Evolutionary conservation across 2,888 invertebrate species (phyloP).

Genomic region (Cephus spinipes): DNA sequence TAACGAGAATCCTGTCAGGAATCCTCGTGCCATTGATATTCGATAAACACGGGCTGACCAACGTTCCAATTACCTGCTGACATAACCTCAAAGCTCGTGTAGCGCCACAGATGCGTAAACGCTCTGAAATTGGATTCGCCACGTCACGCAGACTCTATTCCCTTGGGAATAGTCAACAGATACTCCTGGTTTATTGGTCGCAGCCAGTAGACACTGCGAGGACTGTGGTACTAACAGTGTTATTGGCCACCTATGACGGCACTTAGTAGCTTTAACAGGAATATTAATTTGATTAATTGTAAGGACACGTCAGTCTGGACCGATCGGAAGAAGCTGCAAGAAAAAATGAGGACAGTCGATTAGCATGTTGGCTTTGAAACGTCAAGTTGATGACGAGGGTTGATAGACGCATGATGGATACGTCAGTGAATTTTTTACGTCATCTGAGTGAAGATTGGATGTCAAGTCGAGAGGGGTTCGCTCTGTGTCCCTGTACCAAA

Average conservation of each 20-base stretch:
- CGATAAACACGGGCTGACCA: not conserved
- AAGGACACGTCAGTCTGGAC: not conserved
- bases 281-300: not conserved
- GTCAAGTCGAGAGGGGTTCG: not conserved
- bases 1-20: not conserved
- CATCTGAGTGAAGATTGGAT: not conserved
- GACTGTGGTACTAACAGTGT: not conserved
- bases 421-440: too few relatives aligned
- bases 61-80: not conserved
- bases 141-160: not conserved
- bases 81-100: not conserved
- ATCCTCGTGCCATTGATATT: not conserved
- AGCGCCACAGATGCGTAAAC: not conserved
- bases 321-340: not conserved
- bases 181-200: not conserved
- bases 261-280: not conserved
- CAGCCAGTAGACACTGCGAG: not conserved
- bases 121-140: not conserved
- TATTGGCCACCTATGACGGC: not conserved
- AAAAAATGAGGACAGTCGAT: too few relatives aligned
- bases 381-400: not conserved
- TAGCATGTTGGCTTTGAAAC: not conserved
- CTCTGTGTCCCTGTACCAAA: not conserved
- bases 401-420: too few relatives aligned
- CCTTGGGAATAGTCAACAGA: not conserved